Evolutionary conservation across 2,888 invertebrate species (phyloP), one percentile per base, ranked within the genome.

Genomic region (Ochropleura leucogaster): DNA sequence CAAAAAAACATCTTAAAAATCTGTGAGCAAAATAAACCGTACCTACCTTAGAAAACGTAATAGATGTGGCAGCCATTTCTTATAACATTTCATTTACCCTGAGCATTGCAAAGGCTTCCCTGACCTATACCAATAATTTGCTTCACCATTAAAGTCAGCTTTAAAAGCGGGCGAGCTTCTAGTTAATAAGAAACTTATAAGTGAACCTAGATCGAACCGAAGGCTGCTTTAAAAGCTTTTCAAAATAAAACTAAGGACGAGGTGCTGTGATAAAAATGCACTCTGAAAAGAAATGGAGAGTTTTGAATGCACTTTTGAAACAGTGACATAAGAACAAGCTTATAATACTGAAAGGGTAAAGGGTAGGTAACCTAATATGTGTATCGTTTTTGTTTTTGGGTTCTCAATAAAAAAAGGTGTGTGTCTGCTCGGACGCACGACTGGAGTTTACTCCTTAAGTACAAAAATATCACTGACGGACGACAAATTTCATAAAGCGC

Each of bases 41-140:
- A 46, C 14, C 49, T 12, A 44, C n/a, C 6, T 62, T 44, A 44
- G 12, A 44, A 1, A 62, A 18, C n/a, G 7, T 8, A n/a, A 44
- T 62, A 44, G 62, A 44, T n/a, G 44, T 62, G 44, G 44, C 44
- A 44, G 46, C 12, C 16, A 74, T n/a, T 47, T 59, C 16, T 59
- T 57, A 51, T 57, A 12, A 74, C 30, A 57, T 76, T 72, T 55
- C 55, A 79, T 79, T 42, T 12, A 49, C 49, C 44, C 44, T 30
- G 42, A 7, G 72, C 42, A 40, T 18, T 18, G 18, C 59, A 20
- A 8, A 44, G 12, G 20, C 20, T 74, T 77, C 44, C 0, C 12
- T 55, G 67, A 55, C 60, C 66, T 76, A 62, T 76, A 51, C 55
- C 60, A 81, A 76, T 81, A 49, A 66, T 66, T 75, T 76, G 4